Evolutionary conservation across 2,113 vertebrate genomes (phyloP).

Genomic region (Platycercus adscitus): DNA sequence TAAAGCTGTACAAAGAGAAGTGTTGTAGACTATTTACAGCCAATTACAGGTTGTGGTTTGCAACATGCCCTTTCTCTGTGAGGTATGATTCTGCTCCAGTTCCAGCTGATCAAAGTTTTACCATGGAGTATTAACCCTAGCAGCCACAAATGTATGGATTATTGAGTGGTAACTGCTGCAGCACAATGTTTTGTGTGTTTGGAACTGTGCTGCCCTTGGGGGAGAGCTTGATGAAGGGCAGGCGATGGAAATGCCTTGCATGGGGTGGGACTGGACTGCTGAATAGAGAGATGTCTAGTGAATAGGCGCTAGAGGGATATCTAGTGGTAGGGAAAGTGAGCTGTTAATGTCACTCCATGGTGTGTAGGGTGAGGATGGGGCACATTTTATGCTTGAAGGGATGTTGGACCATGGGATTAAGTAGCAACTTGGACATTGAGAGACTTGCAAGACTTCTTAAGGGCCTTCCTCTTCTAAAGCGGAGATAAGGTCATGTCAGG

Average conservation of each 20-base stretch:
- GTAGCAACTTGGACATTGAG: neutral
- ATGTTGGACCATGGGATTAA: neutral
- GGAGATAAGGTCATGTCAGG: neutral
- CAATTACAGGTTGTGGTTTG: conserved; percentile 20
- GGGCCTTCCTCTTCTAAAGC: neutral
- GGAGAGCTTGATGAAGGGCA: neutral
- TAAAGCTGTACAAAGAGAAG: conserved; percentile 43
- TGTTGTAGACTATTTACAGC: conserved; percentile 40
- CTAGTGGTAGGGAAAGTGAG: neutral
- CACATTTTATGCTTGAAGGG: neutral
- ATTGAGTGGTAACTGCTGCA: neutral
- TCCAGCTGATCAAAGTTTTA: neutral
- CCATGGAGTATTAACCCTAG: neutral
- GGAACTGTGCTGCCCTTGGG: neutral
- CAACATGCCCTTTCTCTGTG: neutral
- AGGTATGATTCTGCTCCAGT: neutral
- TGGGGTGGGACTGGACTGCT: neutral
- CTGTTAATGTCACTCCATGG: fast-evolving
- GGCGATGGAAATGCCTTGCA: neutral
- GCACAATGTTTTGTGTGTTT: neutral
- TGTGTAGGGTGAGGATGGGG: fast-evolving
- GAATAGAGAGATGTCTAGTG: neutral
- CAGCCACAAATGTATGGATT: neutral
- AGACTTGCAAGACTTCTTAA: neutral
- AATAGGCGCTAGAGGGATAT: neutral